phyloP scores from a whole-genome alignment of 2,888 invertebrate species.

The Philhelius pedissequus region DNA sequence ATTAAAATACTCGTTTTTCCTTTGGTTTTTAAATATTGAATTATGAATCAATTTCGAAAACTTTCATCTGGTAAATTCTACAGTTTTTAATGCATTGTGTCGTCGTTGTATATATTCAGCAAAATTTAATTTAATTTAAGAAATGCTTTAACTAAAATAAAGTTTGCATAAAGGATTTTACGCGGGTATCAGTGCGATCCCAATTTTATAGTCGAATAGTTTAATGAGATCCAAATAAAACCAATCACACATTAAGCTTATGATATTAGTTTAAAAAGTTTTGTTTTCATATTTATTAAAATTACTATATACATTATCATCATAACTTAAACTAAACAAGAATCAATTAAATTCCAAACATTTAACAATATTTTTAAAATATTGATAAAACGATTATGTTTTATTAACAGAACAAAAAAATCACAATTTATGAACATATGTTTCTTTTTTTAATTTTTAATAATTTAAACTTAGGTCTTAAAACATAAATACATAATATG shows the following conservation, averaged over 20 bases:
- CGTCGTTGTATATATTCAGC: too few species aligned
- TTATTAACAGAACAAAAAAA: neutral
- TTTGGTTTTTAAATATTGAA: too few species aligned
- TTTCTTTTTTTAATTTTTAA: slow-evolving; percentile 3
- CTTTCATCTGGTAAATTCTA: too few species aligned
- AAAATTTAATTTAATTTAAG: too few species aligned
- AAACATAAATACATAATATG: too few species aligned
- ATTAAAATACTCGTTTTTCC: too few species aligned
- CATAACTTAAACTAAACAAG: slow-evolving; percentile 9
- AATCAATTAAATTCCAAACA: neutral
- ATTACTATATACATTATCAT: slow-evolving; percentile 53
- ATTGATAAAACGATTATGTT: neutral
- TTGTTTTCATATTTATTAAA: slow-evolving; percentile 55
- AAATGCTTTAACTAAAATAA: too few species aligned
- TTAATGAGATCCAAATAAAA: neutral
- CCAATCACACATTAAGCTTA: neutral
- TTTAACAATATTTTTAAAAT: slow-evolving; percentile 42
- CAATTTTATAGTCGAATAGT: too few species aligned
- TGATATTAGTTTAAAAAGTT: slow-evolving; percentile 28
- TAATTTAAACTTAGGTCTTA: slow-evolving; percentile 6
- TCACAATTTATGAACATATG: slow-evolving; percentile 1
- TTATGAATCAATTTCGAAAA: too few species aligned
- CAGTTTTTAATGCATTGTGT: too few species aligned
- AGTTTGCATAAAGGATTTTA: too few species aligned
- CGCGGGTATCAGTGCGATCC: too few species aligned